Base-by-base conservation (phyloP, 1,140 invertebrate species). In the Drosophila saltans region DNA sequence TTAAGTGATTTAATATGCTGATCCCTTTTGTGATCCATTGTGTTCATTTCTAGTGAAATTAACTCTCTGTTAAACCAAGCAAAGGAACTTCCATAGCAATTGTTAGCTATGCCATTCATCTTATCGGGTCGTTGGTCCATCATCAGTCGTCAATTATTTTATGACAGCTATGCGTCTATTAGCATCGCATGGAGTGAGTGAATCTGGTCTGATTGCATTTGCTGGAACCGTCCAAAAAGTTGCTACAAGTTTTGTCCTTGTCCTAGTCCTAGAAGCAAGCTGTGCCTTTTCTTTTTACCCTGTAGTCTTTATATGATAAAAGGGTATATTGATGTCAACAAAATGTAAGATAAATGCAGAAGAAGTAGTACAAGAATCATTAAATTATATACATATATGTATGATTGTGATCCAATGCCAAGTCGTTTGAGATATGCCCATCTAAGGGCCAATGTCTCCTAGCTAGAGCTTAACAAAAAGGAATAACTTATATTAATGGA, bases 131-230 rank as follows among this genome's bases (percentile, higher is more conserved):
- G 48, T 28, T 45, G 7, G 11, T 43, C 59, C 69, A 78, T 74
- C 59, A 57, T 45, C 56, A 41, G 48, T 59, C 81, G 60, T 78
- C 81, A 76, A 76, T 82, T 85, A 90, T 91, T 91, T 84, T 81
- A 91, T 89, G 78, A 77, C 72, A 75, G 80, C 77, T 64, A 78
- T 78, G 67, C 81, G 66, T 75, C 78, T 74, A 84, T 88, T 88
- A 91, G 69, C 65, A 61, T 60, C 57, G 21, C n/a, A 8, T 24
- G 5, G 61, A 24, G 28, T 8, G 30, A 67, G 75, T 43, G 66
- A 69, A 45, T 57, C 59, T 26, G 48, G 66, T 57, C 69, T 84
- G 84, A 89, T 89, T 89, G 84, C 84, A 76, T 52, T 43, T 28
- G 59, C 26, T 28, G 59, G 40, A 52, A 63, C 39, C 45, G 7